Evolutionary conservation across 2,888 invertebrate genomes (phyloP), one percentile per base, ranked within the genome.

Genomic region (Melieria crassipennis): DNA sequence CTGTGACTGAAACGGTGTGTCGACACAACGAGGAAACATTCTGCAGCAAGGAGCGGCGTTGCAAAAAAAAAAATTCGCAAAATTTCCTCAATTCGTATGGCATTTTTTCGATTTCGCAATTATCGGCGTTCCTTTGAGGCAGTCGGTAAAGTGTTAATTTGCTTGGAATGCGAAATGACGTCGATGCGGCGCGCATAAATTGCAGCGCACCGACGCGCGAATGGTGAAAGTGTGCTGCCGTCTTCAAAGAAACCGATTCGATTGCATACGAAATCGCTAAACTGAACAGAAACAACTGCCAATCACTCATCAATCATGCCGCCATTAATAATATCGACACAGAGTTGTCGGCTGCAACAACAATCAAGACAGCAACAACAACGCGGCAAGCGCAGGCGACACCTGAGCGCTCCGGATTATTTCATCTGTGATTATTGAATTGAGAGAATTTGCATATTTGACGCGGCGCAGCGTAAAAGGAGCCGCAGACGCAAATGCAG

Each of bases 91-190:
- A 30, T 30, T 30, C 30, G 30, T 30, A 30, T 30, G 30, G 30
- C 30, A 30, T 30, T 30, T 30, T 30, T 30, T 1, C 30, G 30
- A 30, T 30, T 30, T 30, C 30, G 30, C 30, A 30, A 30, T 30
- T 30, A 30, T 30, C 30, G 30, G 30, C 30, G 30, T 30, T 30
- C 30, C 30, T 30, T 30, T 30, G 30, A 30, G 2, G 30, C 30
- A 30, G 2, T 30, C 30, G 30, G 30, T 2, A 30, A 30, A 30
- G 30, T 30, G 30, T 77, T 81, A 79, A 79, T 74, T 80, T 80
- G 79, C 67, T 81, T 81, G 81, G 77, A 77, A 81, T 81, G 81
- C 80, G 80, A 81, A 81, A 80, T 76, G 30, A 67, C 9, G 16
- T 48, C 55, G 5, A 43, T 50, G 10, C 77, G 76, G 79, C 77